These are phyloP conservation scores for Dynastes tityus DNA, from an alignment of 2,888 invertebrate genomes.

Conservation along the genomic window DNA sequence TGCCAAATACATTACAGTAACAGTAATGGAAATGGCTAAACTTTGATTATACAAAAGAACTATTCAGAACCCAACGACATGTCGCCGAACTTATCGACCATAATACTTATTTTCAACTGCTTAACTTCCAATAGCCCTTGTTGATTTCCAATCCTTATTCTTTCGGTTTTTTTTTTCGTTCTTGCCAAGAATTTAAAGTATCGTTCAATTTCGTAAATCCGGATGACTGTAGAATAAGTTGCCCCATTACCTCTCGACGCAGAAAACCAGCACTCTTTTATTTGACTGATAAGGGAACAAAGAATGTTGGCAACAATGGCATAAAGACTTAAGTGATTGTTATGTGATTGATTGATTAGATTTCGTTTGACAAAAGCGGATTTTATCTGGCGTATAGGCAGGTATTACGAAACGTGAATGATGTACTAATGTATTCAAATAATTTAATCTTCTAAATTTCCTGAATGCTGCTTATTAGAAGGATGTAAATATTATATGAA, in stretches of 20 bases:
- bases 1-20: not conserved
- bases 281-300: slow-evolving; percentile 51
- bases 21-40: slow-evolving; percentile 18
- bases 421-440: slow-evolving; percentile 26
- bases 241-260: slow-evolving; percentile 39
- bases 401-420: slow-evolving; percentile 36
- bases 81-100: slow-evolving; percentile 24
- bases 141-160: slow-evolving; percentile 29
- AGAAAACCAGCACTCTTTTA: slow-evolving; percentile 47
- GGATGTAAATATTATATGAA: not conserved
- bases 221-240: slow-evolving; percentile 45
- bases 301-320: slow-evolving; percentile 48
- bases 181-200: slow-evolving; percentile 27
- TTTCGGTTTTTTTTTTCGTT: slow-evolving; percentile 1
- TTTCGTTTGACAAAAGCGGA: slow-evolving; percentile 44
- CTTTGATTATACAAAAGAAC: slow-evolving; percentile 28
- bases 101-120: slow-evolving; percentile 36
- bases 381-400: slow-evolving; percentile 13
- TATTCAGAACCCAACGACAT: slow-evolving; percentile 27
- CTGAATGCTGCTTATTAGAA: not conserved
- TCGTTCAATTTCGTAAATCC: slow-evolving; percentile 49
- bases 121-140: slow-evolving; percentile 35
- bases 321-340: slow-evolving; percentile 45
- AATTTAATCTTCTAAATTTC: slow-evolving; percentile 22
- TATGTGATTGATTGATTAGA: slow-evolving; percentile 48